A percentile compares a stretch with the other conserved stretches of the same genome.
phyloP scores from a whole-genome alignment of 1,140 invertebrate genomes.

The Cyrtorhinus lividipennis region DNA sequence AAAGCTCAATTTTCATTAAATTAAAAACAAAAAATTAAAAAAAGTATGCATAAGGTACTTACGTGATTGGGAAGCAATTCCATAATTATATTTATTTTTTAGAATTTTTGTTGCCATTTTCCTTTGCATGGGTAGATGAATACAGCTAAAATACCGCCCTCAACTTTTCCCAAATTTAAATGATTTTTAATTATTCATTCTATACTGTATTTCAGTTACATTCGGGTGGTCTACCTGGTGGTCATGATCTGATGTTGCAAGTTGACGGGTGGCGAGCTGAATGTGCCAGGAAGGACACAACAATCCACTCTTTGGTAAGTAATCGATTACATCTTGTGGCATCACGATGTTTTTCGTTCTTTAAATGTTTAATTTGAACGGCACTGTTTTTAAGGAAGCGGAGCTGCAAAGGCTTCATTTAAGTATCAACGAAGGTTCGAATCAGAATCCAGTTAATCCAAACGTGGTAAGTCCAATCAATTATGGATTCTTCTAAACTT shows the following conservation, averaged over 20 bases:
- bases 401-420: not conserved
- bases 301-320: slow-evolving; percentile 20
- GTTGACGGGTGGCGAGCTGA: slow-evolving; percentile 16
- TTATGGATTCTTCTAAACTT: too few relatives aligned
- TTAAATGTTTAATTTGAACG: not conserved
- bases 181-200: too few relatives aligned
- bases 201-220: not conserved
- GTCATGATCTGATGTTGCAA: slow-evolving; percentile 7
- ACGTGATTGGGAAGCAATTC: too few relatives aligned
- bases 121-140: too few relatives aligned
- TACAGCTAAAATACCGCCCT: too few relatives aligned
- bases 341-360: not conserved
- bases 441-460: not conserved
- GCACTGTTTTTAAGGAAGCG: slow-evolving; percentile 1
- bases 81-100: too few relatives aligned
- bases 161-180: too few relatives aligned
- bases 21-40: too few relatives aligned
- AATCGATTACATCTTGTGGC: not conserved
- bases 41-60: too few relatives aligned
- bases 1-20: too few relatives aligned
- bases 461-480: too few relatives aligned
- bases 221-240: not conserved
- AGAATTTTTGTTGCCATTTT: too few relatives aligned
- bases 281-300: slow-evolving; percentile 19
- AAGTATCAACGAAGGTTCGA: not conserved